phyloP scores from a whole-genome alignment of 1,140 invertebrate species.

The Bombus affinis region DNA sequence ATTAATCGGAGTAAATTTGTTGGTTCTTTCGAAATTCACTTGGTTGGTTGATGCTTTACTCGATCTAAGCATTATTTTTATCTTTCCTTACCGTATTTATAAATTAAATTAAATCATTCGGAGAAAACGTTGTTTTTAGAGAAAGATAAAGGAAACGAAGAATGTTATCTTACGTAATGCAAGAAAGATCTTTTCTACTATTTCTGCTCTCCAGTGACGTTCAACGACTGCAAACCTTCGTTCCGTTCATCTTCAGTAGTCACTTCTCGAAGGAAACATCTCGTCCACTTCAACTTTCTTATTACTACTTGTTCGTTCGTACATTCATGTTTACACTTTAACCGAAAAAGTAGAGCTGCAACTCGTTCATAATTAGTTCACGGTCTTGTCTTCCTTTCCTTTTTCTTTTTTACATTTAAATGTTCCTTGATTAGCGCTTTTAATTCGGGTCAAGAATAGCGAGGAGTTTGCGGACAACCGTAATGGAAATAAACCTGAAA shows the following conservation, averaged over 20 bases:
- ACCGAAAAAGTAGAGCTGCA: background rate
- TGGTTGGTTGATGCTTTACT: too few relatives aligned
- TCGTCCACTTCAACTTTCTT: background rate
- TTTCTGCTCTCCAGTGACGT: background rate
- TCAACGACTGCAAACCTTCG: too few relatives aligned
- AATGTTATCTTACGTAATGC: too few relatives aligned
- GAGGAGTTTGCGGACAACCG: constrained; percentile 16
- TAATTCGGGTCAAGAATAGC: constrained; percentile 36
- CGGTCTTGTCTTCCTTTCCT: background rate
- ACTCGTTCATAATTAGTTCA: constrained; percentile 6
- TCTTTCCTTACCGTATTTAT: too few relatives aligned
- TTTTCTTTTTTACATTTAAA: background rate
- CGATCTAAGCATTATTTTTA: too few relatives aligned
- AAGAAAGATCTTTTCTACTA: too few relatives aligned
- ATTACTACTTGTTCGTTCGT: background rate
- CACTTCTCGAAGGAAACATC: background rate
- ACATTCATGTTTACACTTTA: background rate
- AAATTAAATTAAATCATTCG: too few relatives aligned
- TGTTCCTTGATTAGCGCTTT: background rate
- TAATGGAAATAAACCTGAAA: constrained; percentile 23
- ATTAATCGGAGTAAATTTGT: too few relatives aligned
- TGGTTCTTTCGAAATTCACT: too few relatives aligned
- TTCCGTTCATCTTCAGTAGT: background rate
- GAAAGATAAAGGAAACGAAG: too few relatives aligned
- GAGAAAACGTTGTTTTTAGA: too few relatives aligned